Conservation (phyloP, 2,797 vertebrate genomes). For the Oryzias dopingdopingensis region DNA sequence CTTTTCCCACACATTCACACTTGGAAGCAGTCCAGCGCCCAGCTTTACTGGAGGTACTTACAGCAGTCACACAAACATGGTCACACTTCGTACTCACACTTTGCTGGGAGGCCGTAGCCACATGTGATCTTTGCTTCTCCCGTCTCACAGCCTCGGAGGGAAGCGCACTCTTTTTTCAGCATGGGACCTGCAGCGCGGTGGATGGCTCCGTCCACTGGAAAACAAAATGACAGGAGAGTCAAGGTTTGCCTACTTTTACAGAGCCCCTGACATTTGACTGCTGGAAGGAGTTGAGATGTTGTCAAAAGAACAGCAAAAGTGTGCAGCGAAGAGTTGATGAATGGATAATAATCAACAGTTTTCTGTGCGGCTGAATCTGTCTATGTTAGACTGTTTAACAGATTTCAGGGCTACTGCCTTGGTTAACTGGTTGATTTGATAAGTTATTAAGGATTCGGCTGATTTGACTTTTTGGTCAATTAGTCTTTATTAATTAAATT, state of each 20-base stretch:
- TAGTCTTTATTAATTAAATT: slow-evolving; percentile 71
- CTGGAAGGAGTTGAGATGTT: slow-evolving; percentile 27
- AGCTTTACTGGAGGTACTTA: slow-evolving; percentile 18
- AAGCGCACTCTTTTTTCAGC: slow-evolving; percentile 84
- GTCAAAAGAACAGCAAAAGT: slow-evolving; percentile 43
- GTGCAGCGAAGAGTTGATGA: slow-evolving; percentile 28
- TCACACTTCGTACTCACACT: slow-evolving; percentile 78
- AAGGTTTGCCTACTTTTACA: slow-evolving; percentile 39
- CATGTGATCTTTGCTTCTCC: slow-evolving; percentile 88
- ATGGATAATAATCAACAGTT: slow-evolving; percentile 33
- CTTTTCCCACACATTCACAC: slow-evolving; percentile 30
- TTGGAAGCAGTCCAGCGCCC: slow-evolving; percentile 26
- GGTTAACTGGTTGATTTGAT: slow-evolving; percentile 68
- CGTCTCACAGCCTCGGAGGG: slow-evolving; percentile 83
- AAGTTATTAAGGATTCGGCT: slow-evolving; percentile 68
- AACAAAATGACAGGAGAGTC: slow-evolving; percentile 37
- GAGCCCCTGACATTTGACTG: slow-evolving; percentile 42
- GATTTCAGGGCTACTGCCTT: slow-evolving; percentile 59
- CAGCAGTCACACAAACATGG: slow-evolving; percentile 26
- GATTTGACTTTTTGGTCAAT: slow-evolving; percentile 71
- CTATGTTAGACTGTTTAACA: slow-evolving; percentile 51
- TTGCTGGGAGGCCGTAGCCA: slow-evolving; percentile 87
- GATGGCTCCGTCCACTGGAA: slow-evolving; percentile 88
- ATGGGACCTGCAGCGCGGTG: slow-evolving; percentile 84
- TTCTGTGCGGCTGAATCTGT: slow-evolving; percentile 25